Evolutionary conservation across 2,113 vertebrate genomes (phyloP), one percentile per base, ranked within the genome.

Genomic region (Neodon shergylaensis): DNA sequence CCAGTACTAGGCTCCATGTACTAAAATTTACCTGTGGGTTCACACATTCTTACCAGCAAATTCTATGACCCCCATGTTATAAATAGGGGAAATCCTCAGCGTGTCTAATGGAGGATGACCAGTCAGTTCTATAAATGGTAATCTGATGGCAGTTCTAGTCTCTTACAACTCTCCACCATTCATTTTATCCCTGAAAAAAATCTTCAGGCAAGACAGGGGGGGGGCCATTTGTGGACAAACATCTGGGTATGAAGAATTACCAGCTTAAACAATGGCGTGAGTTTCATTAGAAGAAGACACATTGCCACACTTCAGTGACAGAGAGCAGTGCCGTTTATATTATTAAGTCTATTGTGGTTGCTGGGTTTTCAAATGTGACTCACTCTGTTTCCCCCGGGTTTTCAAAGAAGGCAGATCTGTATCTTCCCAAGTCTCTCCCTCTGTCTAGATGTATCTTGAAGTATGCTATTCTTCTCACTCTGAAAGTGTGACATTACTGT

Each of bases 41-140:
- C 58, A 66, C 79, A 92, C 85, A 49, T 95, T 91, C 73, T 91
- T 89, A 28, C 54, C 21, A 4, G 74, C 82, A 58, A 94, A 83
- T n/a, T 90, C 91, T 94, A 24, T 49, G 88, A 95, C 83, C 79
- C 36, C n/a, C 22, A 3, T n/a, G 86, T 90, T 96, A 87, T 97
- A 92, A 96, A 95, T n/a, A 96, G 58, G 58, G 73, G 96, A 92
- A 70, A 47, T 66, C 54, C 49, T 7, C 87, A 77, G 82, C 13
- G 11, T 33, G 73, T 84, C 44, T 81, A 54, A 76, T 10, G 16
- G 87, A 84, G 70, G 70, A 39, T 86, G 91, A n/a, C n/a, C n/a
- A 94, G 84, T 78, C 96, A 94, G 72, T 90, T 78, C 92, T 94
- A 88, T 92, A 82, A 94, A 94, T 31, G 70, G 83, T 24, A 82